A percentile compares a stretch with the other conserved stretches of the same genome.
These are phyloP conservation scores for Helogale parvula DNA, from an alignment of 2,113 vertebrate species.

Conservation along the genomic window DNA sequence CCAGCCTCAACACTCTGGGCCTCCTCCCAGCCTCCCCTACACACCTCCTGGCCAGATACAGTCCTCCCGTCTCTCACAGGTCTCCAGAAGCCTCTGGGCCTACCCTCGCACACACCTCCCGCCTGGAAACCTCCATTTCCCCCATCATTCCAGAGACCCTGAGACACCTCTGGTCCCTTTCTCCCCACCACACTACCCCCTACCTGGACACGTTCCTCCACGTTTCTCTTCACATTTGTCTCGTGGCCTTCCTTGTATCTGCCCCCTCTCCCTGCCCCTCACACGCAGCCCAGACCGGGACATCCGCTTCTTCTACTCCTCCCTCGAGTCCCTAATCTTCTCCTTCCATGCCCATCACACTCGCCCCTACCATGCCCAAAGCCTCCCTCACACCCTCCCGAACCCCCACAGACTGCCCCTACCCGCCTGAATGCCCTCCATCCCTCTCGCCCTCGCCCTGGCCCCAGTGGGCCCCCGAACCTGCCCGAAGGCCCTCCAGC, in stretches of 20 bases:
- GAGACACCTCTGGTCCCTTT: background rate
- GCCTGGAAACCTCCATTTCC: background rate
- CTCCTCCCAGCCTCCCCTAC: background rate
- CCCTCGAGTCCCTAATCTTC: background rate
- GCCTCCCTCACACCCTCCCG: background rate
- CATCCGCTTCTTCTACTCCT: background rate
- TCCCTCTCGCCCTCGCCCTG: background rate
- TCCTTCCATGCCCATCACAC: background rate
- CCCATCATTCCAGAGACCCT: background rate
- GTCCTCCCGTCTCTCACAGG: background rate
- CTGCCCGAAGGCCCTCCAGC: slow-evolving; percentile 32
- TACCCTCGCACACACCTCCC: background rate
- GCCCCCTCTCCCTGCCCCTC: background rate
- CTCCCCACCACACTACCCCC: background rate
- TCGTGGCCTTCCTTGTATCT: background rate
- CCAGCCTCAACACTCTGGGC: background rate
- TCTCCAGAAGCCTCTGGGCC: background rate
- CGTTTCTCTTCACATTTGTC: background rate
- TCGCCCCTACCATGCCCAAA: background rate
- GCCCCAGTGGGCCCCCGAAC: background rate
- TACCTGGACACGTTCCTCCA: background rate
- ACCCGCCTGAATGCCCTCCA: background rate
- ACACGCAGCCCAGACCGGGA: background rate
- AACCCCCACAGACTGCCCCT: background rate
- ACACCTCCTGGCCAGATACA: background rate